Evolutionary conservation across 2,113 vertebrate species (phyloP).

Genomic region (Entosphenus tridentatus): DNA sequence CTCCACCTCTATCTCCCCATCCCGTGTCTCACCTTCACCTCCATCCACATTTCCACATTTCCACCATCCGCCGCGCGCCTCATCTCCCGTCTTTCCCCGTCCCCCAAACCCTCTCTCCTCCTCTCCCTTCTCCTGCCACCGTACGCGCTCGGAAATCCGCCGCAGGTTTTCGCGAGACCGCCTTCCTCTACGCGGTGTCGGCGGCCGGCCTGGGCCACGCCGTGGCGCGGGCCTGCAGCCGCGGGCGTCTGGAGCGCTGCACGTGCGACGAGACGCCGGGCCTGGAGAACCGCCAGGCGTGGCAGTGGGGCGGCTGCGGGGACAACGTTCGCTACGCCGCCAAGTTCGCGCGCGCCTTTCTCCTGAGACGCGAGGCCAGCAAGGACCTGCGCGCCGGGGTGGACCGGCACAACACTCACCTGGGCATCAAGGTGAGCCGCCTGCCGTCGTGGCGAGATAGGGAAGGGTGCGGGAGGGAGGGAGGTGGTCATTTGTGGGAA

Average conservation of each 20-base stretch:
- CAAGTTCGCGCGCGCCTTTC: conserved; percentile 76
- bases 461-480: too few species aligned
- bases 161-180: conserved; percentile 82
- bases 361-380: conserved; percentile 64
- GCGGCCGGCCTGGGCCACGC: conserved; percentile 67
- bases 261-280: conserved; percentile 85
- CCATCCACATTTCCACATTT: background rate
- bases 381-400: conserved; percentile 74
- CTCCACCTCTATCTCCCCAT: too few species aligned
- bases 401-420: conserved; percentile 74
- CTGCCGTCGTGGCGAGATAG: too few species aligned
- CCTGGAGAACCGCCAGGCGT: conserved; percentile 74
- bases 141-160: background rate
- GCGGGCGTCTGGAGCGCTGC: conserved; percentile 86
- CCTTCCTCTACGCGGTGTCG: conserved; percentile 72
- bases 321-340: conserved; percentile 97
- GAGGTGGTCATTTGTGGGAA: too few species aligned
- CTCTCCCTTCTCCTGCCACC: background rate
- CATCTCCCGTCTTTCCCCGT: background rate
- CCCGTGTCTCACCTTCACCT: background rate
- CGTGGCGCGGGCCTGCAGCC: conserved; percentile 73
- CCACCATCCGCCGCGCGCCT: background rate
- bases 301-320: conserved; percentile 92
- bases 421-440: conserved; percentile 58
- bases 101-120: background rate